Evolutionary conservation across 2,113 vertebrate species (phyloP), one percentile per base, ranked within the genome.

Genomic region (Opisthocomus hoazin): DNA sequence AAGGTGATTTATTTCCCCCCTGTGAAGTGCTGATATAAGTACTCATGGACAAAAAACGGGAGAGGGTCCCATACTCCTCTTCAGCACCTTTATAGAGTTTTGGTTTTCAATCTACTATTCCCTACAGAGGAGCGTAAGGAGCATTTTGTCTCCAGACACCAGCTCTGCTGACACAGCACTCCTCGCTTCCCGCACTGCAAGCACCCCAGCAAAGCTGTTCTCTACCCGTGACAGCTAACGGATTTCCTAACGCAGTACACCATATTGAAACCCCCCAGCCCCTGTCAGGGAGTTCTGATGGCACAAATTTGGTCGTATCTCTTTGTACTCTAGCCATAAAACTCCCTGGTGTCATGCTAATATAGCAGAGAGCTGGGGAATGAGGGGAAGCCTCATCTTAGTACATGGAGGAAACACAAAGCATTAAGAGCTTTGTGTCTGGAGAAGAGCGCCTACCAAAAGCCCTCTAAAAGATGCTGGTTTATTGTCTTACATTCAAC

Each of bases 181-280:
- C 39, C 34, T 68, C n/a, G 60, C 6, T 68, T 65, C 64, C 61
- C 64, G 53, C 19, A 13, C 30, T 27, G 21, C 57, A 64, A 68
- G n/a, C 9, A 56, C 7, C 36, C 21, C 70, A 73, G 17, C 37
- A 43, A 53, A 76, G 26, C 34, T 76, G 16, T 15, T 56, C 69
- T 61, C 46, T 45, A 56, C 6, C 64, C 4, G 0, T 14, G 54
- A 24, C 17, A 66, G 41, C 14, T 37, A 19, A 65, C 70, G 37
- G 24, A 4, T 20, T 66, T 75, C n/a, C 56, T 63, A 23, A 50
- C 21, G 48, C 32, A 83, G 15, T 4, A 22, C 16, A 34, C 3
- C 24, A 10, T 0, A 17, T 12, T 1, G 1, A 81, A 81, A 9
- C 2, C 12, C 8, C 8, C 24, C 34, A 2, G 22, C 5, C 37